Conservation (phyloP, 2,888 invertebrate genomes). For the Drosophila emarginata region DNA sequence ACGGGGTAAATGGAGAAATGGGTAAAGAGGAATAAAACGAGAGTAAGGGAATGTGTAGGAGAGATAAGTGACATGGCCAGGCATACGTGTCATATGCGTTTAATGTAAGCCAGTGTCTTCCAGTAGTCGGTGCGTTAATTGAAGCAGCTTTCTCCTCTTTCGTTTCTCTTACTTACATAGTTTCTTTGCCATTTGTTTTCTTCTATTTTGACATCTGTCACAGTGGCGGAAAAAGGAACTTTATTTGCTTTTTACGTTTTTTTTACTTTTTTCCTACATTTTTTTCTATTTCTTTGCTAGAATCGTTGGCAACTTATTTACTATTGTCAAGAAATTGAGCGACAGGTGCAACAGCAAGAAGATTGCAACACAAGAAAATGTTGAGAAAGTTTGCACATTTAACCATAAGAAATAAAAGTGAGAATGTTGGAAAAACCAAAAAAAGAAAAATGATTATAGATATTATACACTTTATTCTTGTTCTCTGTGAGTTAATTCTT, state of each 20-base stretch:
- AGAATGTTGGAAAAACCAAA: background rate
- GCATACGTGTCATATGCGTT: constrained; percentile 60
- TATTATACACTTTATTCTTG: too few relatives aligned
- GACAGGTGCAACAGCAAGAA: constrained; percentile 32
- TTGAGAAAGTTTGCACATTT: background rate
- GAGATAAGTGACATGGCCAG: constrained; percentile 27
- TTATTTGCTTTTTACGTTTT: constrained; percentile 47
- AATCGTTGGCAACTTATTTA: constrained; percentile 49
- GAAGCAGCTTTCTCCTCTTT: constrained; percentile 37
- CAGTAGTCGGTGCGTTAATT: constrained; percentile 56
- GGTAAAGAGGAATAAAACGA: background rate
- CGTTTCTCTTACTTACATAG: background rate
- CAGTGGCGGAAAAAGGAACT: constrained; percentile 45
- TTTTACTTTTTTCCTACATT: background rate
- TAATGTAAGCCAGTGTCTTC: constrained; percentile 30
- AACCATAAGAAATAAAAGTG: background rate
- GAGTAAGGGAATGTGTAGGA: background rate
- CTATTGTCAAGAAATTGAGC: constrained; percentile 33
- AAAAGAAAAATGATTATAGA: too few relatives aligned
- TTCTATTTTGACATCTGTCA: constrained; percentile 63
- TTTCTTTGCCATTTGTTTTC: constrained; percentile 4
- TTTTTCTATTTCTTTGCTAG: background rate
- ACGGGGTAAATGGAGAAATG: background rate
- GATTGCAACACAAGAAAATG: background rate
- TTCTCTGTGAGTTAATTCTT: too few relatives aligned